These are phyloP conservation scores for Xanthia icteritia DNA, from an alignment of 2,888 invertebrate species.

Conservation along the genomic window DNA sequence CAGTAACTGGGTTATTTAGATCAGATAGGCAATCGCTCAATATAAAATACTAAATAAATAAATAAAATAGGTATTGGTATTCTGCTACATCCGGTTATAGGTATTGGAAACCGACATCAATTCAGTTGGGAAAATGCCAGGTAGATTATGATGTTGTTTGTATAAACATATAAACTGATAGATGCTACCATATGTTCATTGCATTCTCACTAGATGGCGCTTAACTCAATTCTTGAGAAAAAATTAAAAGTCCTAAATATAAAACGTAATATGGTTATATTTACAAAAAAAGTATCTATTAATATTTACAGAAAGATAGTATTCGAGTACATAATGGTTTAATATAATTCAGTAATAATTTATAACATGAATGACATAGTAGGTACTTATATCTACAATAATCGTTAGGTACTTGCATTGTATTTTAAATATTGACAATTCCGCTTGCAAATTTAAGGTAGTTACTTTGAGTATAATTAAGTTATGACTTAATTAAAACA, in stretches of 20 bases:
- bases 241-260: conserved; percentile 41
- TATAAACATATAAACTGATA: too few species aligned
- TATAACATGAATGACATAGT: conserved; percentile 13
- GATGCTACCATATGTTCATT: not conserved
- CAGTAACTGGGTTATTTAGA: not conserved
- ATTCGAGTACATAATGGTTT: conserved; percentile 57
- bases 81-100: not conserved
- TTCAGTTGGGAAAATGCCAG: not conserved
- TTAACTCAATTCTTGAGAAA: not conserved
- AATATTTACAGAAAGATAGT: conserved; percentile 54
- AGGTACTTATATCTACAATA: conserved; percentile 2
- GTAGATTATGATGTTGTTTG: not conserved
- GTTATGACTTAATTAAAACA: conserved; percentile 3
- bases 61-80: not conserved
- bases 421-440: conserved; percentile 18
- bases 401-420: not conserved
- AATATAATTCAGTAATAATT: conserved; percentile 24
- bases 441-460: not conserved
- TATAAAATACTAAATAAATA: not conserved
- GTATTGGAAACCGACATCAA: not conserved
- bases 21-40: not conserved
- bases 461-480: not conserved
- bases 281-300: conserved; percentile 37
- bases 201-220: conserved; percentile 1
- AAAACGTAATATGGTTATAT: conserved; percentile 45